These are phyloP conservation scores for Temnothorax ravouxi DNA, from an alignment of 2,888 invertebrate species.

Conservation along the genomic window DNA sequence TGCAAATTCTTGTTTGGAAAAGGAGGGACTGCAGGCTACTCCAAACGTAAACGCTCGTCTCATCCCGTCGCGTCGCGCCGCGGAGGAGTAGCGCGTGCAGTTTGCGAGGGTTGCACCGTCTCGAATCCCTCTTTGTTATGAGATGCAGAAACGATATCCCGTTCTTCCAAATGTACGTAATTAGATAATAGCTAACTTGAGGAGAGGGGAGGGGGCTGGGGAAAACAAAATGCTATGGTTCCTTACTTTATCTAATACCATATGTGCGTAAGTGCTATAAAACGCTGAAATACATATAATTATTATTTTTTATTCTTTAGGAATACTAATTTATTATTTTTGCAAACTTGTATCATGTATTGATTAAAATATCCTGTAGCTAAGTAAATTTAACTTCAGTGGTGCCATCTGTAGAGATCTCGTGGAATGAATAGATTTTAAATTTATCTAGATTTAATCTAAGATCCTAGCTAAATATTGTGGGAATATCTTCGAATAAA, in stretches of 20 bases:
- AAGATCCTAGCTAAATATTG: not conserved
- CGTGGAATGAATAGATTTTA: conserved; percentile 39
- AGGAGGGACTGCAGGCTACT: conserved; percentile 69
- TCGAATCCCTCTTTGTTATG: conserved; percentile 3
- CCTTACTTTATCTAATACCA: not conserved
- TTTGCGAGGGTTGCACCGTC: conserved; percentile 11
- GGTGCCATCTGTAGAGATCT: conserved; percentile 70
- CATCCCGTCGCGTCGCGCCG: conserved; percentile 13
- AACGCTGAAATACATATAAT: not conserved
- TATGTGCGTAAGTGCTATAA: not conserved
- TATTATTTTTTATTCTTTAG: conserved; percentile 6
- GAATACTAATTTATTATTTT: not conserved
- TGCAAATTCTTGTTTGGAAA: conserved; percentile 76
- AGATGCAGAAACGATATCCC: not conserved
- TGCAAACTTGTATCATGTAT: conserved; percentile 61
- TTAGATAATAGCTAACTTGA: not conserved
- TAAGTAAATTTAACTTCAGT: conserved; percentile 59
- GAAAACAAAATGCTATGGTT: not conserved
- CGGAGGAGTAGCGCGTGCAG: conserved; percentile 1
- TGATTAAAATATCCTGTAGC: conserved; percentile 62
- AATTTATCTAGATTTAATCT: conserved; percentile 12
- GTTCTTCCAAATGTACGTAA: not conserved
- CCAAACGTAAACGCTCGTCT: conserved; percentile 36
- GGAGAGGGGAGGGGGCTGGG: not conserved
- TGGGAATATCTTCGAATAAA: not conserved